These are phyloP conservation scores for Macrobrachium rosenbergii DNA, from an alignment of 1,140 invertebrate species.

Conservation along the genomic window DNA sequence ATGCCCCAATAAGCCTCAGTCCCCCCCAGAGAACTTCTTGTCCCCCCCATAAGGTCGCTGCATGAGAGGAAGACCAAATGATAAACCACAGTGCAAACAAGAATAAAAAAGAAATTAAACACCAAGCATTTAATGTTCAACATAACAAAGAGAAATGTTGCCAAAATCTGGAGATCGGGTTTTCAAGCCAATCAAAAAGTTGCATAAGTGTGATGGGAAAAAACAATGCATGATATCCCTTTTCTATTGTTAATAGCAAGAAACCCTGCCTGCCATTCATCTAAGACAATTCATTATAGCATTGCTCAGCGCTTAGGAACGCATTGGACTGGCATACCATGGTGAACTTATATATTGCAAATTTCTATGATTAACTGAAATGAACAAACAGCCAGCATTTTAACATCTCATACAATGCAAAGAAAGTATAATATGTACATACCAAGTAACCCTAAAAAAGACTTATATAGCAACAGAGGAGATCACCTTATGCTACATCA, in stretches of 20 bases:
- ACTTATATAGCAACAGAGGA: too few species aligned
- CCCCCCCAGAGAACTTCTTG: slow-evolving; percentile 44
- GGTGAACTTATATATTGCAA: too few species aligned
- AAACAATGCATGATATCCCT: background rate
- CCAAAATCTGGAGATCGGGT: slow-evolving; percentile 8
- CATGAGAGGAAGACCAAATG: slow-evolving; percentile 53
- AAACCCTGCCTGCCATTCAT: slow-evolving; percentile 46
- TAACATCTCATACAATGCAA: too few species aligned
- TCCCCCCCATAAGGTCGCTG: slow-evolving; percentile 56
- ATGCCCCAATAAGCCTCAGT: slow-evolving; percentile 50
- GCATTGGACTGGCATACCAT: background rate
- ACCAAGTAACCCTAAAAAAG: too few species aligned
- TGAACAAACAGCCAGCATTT: too few species aligned
- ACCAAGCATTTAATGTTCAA: slow-evolving; percentile 26
- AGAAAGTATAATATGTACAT: too few species aligned
- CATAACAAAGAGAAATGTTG: slow-evolving; percentile 11
- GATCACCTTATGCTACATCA: too few species aligned
- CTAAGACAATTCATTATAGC: background rate
- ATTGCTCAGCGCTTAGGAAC: background rate
- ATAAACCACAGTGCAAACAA: slow-evolving; percentile 41
- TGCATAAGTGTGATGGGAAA: background rate
- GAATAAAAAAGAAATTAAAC: slow-evolving; percentile 38
- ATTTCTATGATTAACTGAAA: too few species aligned
- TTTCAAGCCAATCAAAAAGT: background rate
- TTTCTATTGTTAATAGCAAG: slow-evolving; percentile 12